Evolutionary conservation across 2,113 vertebrate genomes (phyloP).

Genomic region (Halcyon malimbica): DNA sequence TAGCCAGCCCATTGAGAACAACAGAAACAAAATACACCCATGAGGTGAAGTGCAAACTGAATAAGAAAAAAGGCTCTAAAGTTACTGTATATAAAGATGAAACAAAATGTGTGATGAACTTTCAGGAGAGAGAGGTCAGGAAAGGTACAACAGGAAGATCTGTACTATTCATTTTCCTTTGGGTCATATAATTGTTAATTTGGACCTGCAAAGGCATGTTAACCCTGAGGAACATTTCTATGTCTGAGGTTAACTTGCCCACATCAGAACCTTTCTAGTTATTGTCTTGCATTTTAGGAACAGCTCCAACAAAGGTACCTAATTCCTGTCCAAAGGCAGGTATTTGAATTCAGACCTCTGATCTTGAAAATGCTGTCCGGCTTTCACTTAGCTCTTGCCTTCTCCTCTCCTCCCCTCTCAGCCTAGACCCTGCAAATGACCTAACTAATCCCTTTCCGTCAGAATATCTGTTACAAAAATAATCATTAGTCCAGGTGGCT

Average conservation of each 20-base stretch:
- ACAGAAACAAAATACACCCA: slow-evolving; percentile 60
- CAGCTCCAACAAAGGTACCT: neutral
- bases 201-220: neutral
- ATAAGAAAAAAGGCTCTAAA: slow-evolving; percentile 10
- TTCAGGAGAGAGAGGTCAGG: neutral
- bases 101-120: neutral
- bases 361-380: neutral
- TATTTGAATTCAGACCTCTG: neutral
- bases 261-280: neutral
- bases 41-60: neutral
- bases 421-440: neutral
- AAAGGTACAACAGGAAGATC: neutral
- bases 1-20: slow-evolving; percentile 64
- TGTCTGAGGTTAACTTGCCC: neutral
- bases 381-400: neutral
- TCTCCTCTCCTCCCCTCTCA: too few species aligned
- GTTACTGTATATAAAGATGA: neutral
- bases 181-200: neutral
- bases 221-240: neutral
- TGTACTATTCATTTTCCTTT: neutral
- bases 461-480: neutral
- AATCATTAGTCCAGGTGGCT: neutral
- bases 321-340: neutral
- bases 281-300: neutral
- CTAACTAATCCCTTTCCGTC: neutral